These are phyloP conservation scores for Capreolus pygargus DNA, from an alignment of 2,113 vertebrate genomes.

Conservation along the genomic window DNA sequence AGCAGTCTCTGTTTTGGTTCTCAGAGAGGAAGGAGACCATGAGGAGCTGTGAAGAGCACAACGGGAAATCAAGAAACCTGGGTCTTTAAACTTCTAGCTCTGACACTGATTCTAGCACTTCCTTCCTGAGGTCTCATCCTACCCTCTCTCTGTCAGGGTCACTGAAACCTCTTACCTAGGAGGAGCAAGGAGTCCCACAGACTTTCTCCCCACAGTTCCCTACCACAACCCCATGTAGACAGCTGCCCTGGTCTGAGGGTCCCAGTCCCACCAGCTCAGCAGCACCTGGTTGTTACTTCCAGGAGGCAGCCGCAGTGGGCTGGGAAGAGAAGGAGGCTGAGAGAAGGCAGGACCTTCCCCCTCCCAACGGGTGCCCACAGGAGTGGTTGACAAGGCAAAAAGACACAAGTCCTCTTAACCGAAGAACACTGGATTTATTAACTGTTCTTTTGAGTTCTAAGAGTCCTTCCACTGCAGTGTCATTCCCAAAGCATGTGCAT, in stretches of 20 bases:
- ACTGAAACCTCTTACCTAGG: background rate
- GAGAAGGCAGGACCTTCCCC: background rate
- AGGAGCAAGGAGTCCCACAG: background rate
- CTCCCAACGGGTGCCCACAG: background rate
- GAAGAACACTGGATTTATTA: constrained; percentile 69
- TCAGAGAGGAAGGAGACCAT: background rate
- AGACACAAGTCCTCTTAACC: constrained; percentile 5
- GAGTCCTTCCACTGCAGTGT: background rate
- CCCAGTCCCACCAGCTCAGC: background rate
- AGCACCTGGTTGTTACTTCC: background rate
- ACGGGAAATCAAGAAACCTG: background rate
- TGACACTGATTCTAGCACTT: background rate
- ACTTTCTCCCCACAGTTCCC: background rate
- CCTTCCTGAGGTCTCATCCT: background rate
- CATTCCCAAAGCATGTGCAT: background rate
- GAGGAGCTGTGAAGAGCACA: background rate
- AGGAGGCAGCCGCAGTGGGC: background rate
- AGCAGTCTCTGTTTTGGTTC: background rate
- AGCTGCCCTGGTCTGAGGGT: too few species aligned
- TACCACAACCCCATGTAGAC: background rate
- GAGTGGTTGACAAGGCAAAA: constrained; percentile 12
- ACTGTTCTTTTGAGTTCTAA: background rate
- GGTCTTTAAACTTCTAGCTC: background rate
- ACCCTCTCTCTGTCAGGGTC: background rate
- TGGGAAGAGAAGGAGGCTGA: background rate